A percentile compares a stretch with the other conserved stretches of the same genome.
These are phyloP conservation scores for Poecile atricapillus DNA, from an alignment of 2,113 vertebrate genomes.

Conservation along the genomic window DNA sequence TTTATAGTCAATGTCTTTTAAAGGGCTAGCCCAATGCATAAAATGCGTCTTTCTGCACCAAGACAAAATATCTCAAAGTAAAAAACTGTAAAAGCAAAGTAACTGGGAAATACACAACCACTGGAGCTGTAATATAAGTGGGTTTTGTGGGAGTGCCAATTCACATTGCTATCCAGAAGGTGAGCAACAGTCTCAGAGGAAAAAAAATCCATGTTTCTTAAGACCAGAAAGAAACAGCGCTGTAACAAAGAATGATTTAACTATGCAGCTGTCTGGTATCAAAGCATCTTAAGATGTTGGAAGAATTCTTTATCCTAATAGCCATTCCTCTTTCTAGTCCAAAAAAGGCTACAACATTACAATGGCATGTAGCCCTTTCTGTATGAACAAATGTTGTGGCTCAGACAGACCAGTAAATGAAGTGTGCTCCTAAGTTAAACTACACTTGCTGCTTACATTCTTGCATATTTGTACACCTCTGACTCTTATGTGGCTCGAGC, in stretches of 20 bases:
- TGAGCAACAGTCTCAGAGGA: neutral
- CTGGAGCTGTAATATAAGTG: neutral
- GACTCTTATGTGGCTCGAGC: neutral
- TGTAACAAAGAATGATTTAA: neutral
- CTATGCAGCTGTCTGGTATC: neutral
- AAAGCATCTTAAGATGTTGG: neutral
- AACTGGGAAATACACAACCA: neutral
- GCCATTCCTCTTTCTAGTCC: neutral
- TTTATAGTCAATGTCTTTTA: neutral
- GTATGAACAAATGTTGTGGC: neutral
- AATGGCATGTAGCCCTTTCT: neutral
- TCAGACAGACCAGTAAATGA: neutral
- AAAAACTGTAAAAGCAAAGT: neutral
- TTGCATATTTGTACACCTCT: neutral
- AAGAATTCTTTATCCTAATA: neutral
- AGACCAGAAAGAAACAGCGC: neutral
- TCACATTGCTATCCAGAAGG: neutral
- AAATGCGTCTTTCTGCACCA: neutral
- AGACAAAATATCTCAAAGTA: neutral
- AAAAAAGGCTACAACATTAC: neutral
- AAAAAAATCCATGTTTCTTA: neutral
- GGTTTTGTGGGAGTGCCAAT: neutral
- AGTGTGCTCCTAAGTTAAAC: neutral
- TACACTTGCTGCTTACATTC: neutral
- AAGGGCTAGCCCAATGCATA: neutral